Percentiles rank a stretch among this genome's conserved stretches.
phyloP scores from a whole-genome alignment of 1,140 invertebrate species.

The Ceratitis capitata region DNA sequence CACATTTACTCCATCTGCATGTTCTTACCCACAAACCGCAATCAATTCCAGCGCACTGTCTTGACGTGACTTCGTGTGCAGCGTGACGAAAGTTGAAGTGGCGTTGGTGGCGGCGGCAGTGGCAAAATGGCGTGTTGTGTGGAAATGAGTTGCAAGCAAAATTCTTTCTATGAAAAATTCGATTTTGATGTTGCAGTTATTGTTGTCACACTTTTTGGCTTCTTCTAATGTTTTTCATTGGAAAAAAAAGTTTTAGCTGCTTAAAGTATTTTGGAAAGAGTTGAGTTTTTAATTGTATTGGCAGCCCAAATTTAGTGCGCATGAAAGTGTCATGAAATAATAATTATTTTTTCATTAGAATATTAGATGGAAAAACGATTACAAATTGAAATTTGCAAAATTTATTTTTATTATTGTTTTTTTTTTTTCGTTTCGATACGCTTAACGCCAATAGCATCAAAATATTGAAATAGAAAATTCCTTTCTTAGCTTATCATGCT shows the following conservation, averaged over 20 bases:
- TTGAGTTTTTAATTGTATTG: neutral
- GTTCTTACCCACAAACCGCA: neutral
- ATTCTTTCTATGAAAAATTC: neutral
- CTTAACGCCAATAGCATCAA: slow-evolving; percentile 25
- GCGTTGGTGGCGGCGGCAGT: neutral
- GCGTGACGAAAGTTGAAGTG: too few species aligned
- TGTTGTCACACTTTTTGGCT: neutral
- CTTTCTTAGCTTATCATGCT: neutral
- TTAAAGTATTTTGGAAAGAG: neutral
- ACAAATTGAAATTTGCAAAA: neutral
- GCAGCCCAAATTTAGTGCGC: slow-evolving; percentile 6
- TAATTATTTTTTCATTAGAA: neutral
- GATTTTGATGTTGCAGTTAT: neutral
- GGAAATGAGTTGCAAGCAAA: slow-evolving; percentile 17
- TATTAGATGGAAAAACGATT: neutral
- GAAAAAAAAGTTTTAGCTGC: neutral
- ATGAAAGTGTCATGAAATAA: neutral
- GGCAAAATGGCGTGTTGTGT: neutral
- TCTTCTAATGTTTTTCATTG: neutral
- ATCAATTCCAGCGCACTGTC: too few species aligned
- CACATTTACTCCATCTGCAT: neutral
- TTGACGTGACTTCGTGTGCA: too few species aligned
- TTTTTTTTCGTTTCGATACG: neutral
- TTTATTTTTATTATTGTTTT: neutral
- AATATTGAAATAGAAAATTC: neutral